Conservation (phyloP, 2,888 invertebrate species). For the Orchestes rusci region DNA sequence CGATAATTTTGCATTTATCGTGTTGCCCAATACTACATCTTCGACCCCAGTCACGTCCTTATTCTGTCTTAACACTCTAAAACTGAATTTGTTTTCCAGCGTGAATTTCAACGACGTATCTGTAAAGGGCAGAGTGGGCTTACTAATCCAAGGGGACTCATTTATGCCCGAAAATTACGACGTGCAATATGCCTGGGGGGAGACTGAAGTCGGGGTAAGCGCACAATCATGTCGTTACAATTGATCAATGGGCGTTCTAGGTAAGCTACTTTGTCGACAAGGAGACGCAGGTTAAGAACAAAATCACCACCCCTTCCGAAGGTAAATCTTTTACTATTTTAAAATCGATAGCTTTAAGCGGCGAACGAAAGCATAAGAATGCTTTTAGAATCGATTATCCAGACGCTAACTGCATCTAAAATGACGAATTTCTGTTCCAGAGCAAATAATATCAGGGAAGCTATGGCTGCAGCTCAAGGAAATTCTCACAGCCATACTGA, state of each 20-base stretch:
- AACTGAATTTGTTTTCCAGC: conserved; percentile 42
- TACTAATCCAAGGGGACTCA: conserved; percentile 51
- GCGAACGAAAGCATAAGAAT: too few relatives aligned
- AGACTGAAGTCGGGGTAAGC: conserved; percentile 50
- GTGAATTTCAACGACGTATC: conserved; percentile 50
- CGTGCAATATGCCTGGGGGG: conserved; percentile 48
- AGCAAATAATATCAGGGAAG: conserved; percentile 29
- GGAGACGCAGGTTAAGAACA: conserved; percentile 33
- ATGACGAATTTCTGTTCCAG: too few relatives aligned
- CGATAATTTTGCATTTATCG: too few relatives aligned
- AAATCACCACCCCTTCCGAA: conserved; percentile 31
- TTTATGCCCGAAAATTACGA: conserved; percentile 52
- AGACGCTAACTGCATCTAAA: too few relatives aligned
- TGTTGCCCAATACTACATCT: too few relatives aligned
- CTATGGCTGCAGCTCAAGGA: conserved; percentile 37
- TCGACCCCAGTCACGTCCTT: too few relatives aligned
- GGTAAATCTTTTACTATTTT: too few relatives aligned
- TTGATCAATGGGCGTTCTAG: too few relatives aligned
- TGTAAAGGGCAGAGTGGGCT: conserved; percentile 51
- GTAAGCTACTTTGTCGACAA: conserved; percentile 33
- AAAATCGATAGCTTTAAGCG: too few relatives aligned
- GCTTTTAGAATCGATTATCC: too few relatives aligned
- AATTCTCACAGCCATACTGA: conserved; percentile 32
- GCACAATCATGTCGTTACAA: too few relatives aligned
- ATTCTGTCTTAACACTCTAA: too few relatives aligned